These are phyloP conservation scores for Catharus minimus DNA, from an alignment of 2,113 vertebrate genomes.

Conservation along the genomic window DNA sequence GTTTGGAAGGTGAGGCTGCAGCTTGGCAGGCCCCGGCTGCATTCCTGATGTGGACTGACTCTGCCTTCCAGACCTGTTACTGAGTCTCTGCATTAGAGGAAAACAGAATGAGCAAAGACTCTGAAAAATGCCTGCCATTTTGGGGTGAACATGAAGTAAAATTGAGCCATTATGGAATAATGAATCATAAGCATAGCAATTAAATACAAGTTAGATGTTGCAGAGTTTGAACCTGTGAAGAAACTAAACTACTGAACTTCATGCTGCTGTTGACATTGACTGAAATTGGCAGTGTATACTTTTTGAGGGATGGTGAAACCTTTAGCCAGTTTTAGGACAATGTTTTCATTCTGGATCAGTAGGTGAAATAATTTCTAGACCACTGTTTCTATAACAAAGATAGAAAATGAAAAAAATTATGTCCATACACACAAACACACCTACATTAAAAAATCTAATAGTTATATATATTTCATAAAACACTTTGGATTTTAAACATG, in stretches of 20 bases:
- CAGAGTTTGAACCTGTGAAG: neutral
- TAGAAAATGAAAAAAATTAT: neutral
- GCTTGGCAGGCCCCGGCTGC: neutral
- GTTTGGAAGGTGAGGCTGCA: neutral
- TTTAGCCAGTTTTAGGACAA: neutral
- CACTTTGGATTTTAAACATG: neutral
- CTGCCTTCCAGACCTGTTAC: neutral
- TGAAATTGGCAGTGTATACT: neutral
- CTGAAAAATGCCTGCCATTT: neutral
- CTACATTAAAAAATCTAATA: neutral
- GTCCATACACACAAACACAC: accelerated
- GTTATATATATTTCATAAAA: neutral
- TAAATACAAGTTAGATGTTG: neutral
- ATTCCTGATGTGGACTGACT: neutral
- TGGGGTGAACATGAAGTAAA: neutral
- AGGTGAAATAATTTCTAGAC: neutral
- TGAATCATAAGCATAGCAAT: neutral
- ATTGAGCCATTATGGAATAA: neutral
- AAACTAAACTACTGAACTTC: neutral
- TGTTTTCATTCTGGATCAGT: neutral
- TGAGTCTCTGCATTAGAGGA: neutral
- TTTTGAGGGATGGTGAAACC: neutral
- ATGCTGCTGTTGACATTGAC: neutral
- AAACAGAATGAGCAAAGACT: neutral
- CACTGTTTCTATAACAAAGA: neutral